phyloP scores from a whole-genome alignment of 2,888 invertebrate genomes.

The Fragum sueziense region DNA sequence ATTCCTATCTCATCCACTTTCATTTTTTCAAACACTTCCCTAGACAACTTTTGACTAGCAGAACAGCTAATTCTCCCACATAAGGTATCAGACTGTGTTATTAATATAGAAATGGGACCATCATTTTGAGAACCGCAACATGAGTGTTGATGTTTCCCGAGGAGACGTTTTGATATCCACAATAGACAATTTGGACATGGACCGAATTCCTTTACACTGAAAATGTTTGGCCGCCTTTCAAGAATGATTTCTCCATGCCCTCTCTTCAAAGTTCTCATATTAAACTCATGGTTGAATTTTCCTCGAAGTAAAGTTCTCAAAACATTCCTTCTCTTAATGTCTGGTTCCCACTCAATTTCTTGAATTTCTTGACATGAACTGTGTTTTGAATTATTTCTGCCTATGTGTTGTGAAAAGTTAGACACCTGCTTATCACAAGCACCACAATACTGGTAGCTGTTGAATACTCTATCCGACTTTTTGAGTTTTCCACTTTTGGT shows the following conservation, averaged over 20 bases:
- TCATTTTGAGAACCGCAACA: background rate
- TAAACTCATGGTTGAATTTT: background rate
- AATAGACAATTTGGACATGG: constrained; percentile 2
- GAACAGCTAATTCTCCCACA: background rate
- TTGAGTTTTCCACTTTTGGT: background rate
- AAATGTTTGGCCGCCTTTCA: background rate
- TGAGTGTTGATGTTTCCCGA: background rate
- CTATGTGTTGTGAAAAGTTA: background rate
- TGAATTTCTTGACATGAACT: background rate
- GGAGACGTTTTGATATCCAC: constrained; percentile 4
- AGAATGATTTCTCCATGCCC: background rate
- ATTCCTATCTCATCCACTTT: background rate
- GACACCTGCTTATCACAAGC: background rate
- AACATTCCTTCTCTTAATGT: background rate
- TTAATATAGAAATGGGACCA: background rate
- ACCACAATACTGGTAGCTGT: background rate
- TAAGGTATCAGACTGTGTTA: background rate
- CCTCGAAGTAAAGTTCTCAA: background rate
- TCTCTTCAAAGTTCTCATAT: background rate
- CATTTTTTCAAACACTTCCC: constrained; percentile 4
- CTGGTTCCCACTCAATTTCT: background rate
- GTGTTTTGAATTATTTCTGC: background rate
- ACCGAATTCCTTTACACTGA: background rate
- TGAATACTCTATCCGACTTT: background rate
- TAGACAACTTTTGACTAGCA: background rate